Conservation (phyloP, 2,113 vertebrate genomes). For the Tonatia bakeri region DNA sequence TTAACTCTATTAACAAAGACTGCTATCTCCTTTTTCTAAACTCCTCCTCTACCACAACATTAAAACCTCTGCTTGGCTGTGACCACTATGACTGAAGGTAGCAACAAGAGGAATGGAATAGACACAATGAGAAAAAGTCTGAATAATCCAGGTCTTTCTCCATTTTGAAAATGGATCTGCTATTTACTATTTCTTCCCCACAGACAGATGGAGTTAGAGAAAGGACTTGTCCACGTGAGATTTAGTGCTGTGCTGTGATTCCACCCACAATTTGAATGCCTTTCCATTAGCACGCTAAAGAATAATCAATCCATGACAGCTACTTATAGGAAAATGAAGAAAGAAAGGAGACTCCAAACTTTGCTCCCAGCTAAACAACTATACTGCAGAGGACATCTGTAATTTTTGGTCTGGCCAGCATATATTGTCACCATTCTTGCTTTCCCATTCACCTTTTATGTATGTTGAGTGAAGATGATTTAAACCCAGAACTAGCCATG, state of each 20-base stretch:
- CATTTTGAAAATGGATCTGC: neutral
- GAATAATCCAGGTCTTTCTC: neutral
- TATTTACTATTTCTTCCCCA: neutral
- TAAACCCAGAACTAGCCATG: neutral
- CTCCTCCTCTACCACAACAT: neutral
- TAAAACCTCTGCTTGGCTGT: neutral
- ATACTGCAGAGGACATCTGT: neutral
- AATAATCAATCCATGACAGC: neutral
- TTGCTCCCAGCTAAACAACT: neutral
- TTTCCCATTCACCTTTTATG: neutral
- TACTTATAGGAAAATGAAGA: neutral
- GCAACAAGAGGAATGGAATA: neutral
- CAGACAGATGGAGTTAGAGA: neutral
- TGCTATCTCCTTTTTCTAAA: neutral
- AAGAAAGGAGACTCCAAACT: neutral
- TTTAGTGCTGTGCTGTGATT: neutral
- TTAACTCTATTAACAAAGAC: neutral
- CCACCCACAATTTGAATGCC: neutral
- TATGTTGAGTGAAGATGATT: neutral
- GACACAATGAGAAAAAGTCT: neutral
- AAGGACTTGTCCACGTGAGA: neutral
- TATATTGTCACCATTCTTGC: neutral
- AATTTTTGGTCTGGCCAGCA: neutral
- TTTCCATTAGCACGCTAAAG: neutral
- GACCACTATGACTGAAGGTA: neutral